phyloP scores from a whole-genome alignment of 2,888 invertebrate species.

The Pterostichus niger region DNA sequence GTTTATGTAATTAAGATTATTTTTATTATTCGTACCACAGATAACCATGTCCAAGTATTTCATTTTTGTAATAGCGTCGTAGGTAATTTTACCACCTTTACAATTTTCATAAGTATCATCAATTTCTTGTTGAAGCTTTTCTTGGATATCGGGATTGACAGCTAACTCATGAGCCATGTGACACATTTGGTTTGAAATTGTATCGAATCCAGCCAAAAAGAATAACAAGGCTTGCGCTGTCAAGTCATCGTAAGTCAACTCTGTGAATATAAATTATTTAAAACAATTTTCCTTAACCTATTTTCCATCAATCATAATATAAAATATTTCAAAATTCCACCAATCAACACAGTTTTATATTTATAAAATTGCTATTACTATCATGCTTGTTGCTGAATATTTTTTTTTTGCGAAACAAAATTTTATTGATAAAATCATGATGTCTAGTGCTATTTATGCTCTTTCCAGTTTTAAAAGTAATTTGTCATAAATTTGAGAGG shows the following conservation, averaged over 20 bases:
- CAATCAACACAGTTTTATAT: too few relatives aligned
- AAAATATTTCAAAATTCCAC: too few relatives aligned
- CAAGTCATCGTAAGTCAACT: too few relatives aligned
- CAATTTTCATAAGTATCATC: conserved; percentile 68
- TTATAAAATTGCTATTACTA: too few relatives aligned
- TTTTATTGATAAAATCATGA: too few relatives aligned
- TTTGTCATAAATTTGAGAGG: too few relatives aligned
- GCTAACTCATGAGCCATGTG: conserved; percentile 77
- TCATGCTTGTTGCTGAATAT: too few relatives aligned
- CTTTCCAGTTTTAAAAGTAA: too few relatives aligned
- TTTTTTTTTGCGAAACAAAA: too few relatives aligned
- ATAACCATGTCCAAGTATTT: conserved; percentile 60
- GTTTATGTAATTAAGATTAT: background rate
- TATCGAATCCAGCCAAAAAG: conserved; percentile 78
- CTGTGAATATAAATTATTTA: too few relatives aligned
- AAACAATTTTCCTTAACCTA: conserved; percentile 76
- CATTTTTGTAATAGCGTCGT: conserved; percentile 49
- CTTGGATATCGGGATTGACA: conserved; percentile 76
- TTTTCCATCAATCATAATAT: too few relatives aligned
- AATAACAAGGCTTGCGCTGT: conserved; percentile 78
- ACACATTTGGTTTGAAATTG: conserved; percentile 75
- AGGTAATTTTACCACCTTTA: conserved; percentile 16
- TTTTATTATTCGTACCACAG: conserved; percentile 70
- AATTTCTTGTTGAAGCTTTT: conserved; percentile 74
- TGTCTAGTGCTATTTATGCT: too few relatives aligned